Conservation (phyloP, 1,140 invertebrate genomes). For the Musca vetustissima region DNA sequence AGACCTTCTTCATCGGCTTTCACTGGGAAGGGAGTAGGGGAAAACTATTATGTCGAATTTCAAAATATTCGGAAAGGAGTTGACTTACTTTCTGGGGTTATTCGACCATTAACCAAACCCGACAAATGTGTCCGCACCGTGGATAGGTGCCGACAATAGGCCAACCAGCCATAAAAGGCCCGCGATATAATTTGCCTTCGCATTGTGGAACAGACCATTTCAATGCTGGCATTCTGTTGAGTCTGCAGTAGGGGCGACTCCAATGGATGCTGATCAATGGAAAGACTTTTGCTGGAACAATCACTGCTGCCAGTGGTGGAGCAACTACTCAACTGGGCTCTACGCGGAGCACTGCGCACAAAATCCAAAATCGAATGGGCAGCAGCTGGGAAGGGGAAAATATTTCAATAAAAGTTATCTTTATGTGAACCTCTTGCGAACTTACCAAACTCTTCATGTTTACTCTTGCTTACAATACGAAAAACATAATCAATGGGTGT, state of each 20-base stretch:
- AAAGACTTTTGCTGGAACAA: constrained; percentile 53
- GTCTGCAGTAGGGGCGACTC: constrained; percentile 47
- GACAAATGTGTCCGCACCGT: constrained; percentile 90
- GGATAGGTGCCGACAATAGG: constrained; percentile 88
- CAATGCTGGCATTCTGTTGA: constrained; percentile 61
- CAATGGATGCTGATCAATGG: constrained; percentile 49
- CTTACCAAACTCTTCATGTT: constrained; percentile 75
- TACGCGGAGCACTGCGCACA: constrained; percentile 48
- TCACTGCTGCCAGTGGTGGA: constrained; percentile 55
- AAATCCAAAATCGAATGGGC: constrained; percentile 52
- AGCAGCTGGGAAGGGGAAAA: constrained; percentile 37
- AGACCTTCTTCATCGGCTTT: constrained; percentile 64
- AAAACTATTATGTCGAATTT: neutral
- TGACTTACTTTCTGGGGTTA: constrained; percentile 62
- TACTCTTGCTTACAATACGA: constrained; percentile 77
- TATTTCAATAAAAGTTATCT: neutral
- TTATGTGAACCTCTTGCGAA: neutral
- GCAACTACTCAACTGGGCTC: constrained; percentile 53
- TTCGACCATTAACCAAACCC: constrained; percentile 77
- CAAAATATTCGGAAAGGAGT: neutral
- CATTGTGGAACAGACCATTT: constrained; percentile 90
- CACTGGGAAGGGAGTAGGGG: constrained; percentile 47
- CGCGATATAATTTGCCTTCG: constrained; percentile 90
- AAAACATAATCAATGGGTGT: constrained; percentile 85
- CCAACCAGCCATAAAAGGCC: constrained; percentile 95